phyloP scores from a whole-genome alignment of 2,888 invertebrate species.

The Cephus rjabovi region DNA sequence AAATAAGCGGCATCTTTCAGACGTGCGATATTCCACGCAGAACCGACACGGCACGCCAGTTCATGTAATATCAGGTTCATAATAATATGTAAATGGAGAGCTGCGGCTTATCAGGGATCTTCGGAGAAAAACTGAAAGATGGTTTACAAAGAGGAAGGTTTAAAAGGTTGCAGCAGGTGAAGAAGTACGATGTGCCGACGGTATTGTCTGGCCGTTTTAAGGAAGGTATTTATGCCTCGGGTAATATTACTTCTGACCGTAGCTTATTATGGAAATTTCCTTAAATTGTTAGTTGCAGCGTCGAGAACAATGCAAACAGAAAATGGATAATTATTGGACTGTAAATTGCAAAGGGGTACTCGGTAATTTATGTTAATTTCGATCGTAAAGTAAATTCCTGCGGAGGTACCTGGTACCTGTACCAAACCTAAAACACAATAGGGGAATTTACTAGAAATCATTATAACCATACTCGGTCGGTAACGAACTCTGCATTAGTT shows the following conservation, averaged over 20 bases:
- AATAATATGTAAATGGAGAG: conserved; percentile 44
- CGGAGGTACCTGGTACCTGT: neutral
- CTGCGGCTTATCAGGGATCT: conserved; percentile 34
- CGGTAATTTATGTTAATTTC: conserved; percentile 48
- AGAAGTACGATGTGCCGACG: conserved; percentile 19
- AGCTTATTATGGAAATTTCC: conserved; percentile 51
- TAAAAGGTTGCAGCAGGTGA: conserved; percentile 18
- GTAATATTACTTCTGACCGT: conserved; percentile 28
- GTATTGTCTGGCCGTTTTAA: neutral
- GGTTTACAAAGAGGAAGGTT: conserved; percentile 3
- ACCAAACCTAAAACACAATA: neutral
- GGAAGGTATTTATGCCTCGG: conserved; percentile 41
- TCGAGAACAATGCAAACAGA: conserved; percentile 54
- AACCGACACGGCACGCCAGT: conserved; percentile 33
- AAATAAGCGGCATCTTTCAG: neutral
- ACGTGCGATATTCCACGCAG: conserved; percentile 14
- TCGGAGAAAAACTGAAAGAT: conserved; percentile 17
- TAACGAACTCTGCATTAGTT: neutral
- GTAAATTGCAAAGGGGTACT: conserved; percentile 33
- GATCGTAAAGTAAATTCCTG: conserved; percentile 41
- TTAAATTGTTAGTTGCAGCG: conserved; percentile 45
- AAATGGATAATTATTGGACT: conserved; percentile 53
- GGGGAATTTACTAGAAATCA: neutral
- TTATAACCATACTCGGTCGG: neutral
- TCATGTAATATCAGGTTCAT: conserved; percentile 37